Evolutionary conservation across 2,888 invertebrate genomes (phyloP).

Genomic region (Apocheima hispidaria): DNA sequence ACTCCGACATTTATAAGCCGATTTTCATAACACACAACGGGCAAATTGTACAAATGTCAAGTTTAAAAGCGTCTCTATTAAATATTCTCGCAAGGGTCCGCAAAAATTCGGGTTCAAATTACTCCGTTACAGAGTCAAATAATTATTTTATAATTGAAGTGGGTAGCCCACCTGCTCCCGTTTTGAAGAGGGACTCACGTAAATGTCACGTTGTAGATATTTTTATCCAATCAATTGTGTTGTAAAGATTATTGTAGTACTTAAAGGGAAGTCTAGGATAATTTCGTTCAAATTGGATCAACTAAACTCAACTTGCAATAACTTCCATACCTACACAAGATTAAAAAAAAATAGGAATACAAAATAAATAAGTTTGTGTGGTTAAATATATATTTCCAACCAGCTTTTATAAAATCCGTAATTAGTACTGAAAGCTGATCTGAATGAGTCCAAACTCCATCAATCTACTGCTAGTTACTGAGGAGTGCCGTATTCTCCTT

Average conservation of each 20-base stretch:
- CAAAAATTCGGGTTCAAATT: conserved; percentile 26
- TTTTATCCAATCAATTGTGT: conserved; percentile 15
- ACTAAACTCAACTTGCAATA: too few relatives aligned
- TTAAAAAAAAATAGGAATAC: too few relatives aligned
- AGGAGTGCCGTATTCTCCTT: too few relatives aligned
- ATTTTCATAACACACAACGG: conserved; percentile 2
- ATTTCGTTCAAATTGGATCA: too few relatives aligned
- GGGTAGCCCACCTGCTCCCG: conserved; percentile 53
- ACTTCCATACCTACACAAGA: too few relatives aligned
- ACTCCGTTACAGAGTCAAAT: conserved; percentile 41
- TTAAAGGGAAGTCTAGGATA: background rate
- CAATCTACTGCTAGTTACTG: too few relatives aligned
- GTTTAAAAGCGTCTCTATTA: conserved; percentile 22
- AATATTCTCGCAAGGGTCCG: conserved; percentile 21
- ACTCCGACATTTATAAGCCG: too few relatives aligned
- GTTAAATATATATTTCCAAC: too few relatives aligned
- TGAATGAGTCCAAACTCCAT: too few relatives aligned
- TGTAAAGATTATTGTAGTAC: background rate
- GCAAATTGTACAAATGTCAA: conserved; percentile 20
- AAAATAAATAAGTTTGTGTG: too few relatives aligned
- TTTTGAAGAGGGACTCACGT: conserved; percentile 37
- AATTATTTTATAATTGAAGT: conserved; percentile 56
- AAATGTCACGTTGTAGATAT: conserved; percentile 32
- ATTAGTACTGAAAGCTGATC: too few relatives aligned
- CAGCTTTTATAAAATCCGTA: too few relatives aligned